Conservation (phyloP, 2,113 vertebrate species). For the Eupsittula cactorum region DNA sequence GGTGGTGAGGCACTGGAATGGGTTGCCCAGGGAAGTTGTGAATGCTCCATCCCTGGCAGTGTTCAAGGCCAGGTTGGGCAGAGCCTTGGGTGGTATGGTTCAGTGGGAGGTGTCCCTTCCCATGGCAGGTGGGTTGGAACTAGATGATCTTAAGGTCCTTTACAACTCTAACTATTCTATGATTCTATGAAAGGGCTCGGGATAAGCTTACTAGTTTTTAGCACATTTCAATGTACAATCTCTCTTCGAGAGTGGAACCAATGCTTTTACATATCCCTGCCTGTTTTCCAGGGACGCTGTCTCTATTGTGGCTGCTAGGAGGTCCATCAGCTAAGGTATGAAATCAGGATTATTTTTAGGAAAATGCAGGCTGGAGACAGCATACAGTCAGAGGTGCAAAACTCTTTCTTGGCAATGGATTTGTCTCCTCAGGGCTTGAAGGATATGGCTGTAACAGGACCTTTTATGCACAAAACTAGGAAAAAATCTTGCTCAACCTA, state of each 20-base stretch:
- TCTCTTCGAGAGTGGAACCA: neutral
- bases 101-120: no score
- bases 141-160: no score
- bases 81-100: no score
- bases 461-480: neutral
- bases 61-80: no score
- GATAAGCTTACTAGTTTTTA: neutral
- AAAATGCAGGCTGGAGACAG: constrained; percentile 22
- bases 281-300: neutral
- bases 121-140: no score
- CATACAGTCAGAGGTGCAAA: neutral
- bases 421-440: constrained; percentile 18
- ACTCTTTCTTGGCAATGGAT: constrained; percentile 40
- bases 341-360: constrained; percentile 60
- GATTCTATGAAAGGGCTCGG: neutral
- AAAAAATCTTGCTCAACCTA: constrained; percentile 8
- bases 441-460: neutral
- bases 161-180: no score
- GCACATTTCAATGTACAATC: neutral
- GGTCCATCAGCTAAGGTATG: constrained; percentile 35
- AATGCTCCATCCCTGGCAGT: no score
- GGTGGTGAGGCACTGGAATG: no score
- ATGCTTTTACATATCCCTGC: neutral
- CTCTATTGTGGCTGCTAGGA: constrained; percentile 1
- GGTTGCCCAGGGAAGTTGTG: no score